Evolutionary conservation across 23 tunicate species (phyloP), one percentile per base, ranked within the genome.

Genomic region (Botrylloides violaceus): DNA sequence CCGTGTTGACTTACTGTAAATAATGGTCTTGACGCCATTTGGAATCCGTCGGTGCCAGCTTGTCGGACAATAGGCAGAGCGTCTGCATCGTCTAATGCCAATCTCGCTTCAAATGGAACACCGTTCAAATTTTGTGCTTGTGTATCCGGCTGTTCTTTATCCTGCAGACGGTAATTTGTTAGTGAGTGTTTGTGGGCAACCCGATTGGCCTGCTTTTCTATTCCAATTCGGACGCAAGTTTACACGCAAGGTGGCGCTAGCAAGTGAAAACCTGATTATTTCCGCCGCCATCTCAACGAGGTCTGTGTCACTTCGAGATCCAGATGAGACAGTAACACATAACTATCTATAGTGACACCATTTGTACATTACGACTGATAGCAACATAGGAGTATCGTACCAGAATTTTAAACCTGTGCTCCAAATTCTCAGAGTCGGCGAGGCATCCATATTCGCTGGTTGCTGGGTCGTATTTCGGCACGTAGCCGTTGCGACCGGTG

Each of bases 121-220:
- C 66, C 71, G 79, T 93, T 81, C 29, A 83, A 47, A 2, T 58
- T 58, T 1, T 34, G 59, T 49, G 71, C 95, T 66, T 93, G 88
- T 2, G 94, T 85, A 70, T 93, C 98, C 7, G 98, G 98, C 71
- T 93, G 98, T 49, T 93, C 98, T 61, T 93, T 93, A 73, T 93
- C 98, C 98, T 93, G 66, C 20, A 26, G 32, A 65, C 18, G 55
- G 12, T 47, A 47, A 47, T 12, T 47, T 12, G 12, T 12, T 47
- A 12, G 18, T 47, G 12, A 47, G 18, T 18, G 18, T 47, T 47
- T 47, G 18, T 47, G 18, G 18, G 18, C 55, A 12, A 47, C 55
- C 12, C 12, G 55, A 47, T 47, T 47, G 12, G 55, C 12, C 12
- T 47, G 18, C 55, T 12, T 12, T 12, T 47, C 55, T 12, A 47